These are phyloP conservation scores for Agapornis roseicollis DNA, from an alignment of 2,113 vertebrate species.

Conservation along the genomic window DNA sequence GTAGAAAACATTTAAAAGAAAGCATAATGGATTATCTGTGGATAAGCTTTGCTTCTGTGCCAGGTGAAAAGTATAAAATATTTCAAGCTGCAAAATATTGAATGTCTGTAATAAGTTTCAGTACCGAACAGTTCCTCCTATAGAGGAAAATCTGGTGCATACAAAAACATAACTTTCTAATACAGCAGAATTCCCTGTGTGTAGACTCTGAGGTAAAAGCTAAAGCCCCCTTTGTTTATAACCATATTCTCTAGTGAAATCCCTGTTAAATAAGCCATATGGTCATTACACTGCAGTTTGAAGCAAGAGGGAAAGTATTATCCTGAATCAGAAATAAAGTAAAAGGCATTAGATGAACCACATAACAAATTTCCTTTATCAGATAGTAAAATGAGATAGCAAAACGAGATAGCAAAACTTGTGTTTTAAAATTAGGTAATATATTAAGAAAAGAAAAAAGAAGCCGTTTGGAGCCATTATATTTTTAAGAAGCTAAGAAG, in stretches of 20 bases:
- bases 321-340: not conserved
- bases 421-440: not conserved
- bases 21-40: slow-evolving; percentile 5
- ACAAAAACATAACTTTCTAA: not conserved
- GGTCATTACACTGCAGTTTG: not conserved
- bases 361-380: not conserved
- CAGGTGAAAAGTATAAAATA: slow-evolving; percentile 16
- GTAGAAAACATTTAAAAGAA: slow-evolving; percentile 33
- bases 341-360: not conserved
- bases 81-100: not conserved
- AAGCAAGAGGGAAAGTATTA: not conserved
- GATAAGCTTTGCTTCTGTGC: not conserved
- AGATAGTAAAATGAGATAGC: not conserved
- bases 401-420: not conserved
- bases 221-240: not conserved
- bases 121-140: not conserved
- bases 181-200: not conserved
- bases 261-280: slow-evolving; percentile 21
- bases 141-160: not conserved
- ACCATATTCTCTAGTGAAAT: slow-evolving; percentile 8
- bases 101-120: not conserved
- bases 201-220: not conserved
- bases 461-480: not conserved
- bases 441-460: not conserved
- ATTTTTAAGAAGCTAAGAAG: not conserved